Base-by-base conservation (phyloP, 2,113 vertebrate species). In the Cyanoderma ruficeps region DNA sequence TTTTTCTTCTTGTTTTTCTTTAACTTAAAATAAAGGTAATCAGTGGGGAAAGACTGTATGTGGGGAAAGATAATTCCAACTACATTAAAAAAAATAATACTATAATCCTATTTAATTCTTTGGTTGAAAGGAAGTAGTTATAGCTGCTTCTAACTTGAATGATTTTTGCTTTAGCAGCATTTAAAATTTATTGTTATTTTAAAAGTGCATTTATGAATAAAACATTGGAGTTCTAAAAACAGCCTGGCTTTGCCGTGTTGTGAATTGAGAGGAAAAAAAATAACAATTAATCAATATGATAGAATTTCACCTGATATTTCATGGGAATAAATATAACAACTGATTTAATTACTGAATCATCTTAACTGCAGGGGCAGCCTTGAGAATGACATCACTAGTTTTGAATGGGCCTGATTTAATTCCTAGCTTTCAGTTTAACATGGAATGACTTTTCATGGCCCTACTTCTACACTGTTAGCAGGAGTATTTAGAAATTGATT, bases 231-330 rank as follows among this genome's bases (percentile, higher is more conserved):
- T 61, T 71, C 71, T 92, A 72, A 83, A 93, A 90, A 25, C 31
- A 69, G 17, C 5, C 30, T 82, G 19, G 9, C 6, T 89, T 91
- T 82, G 18, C 37, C 61, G 39, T 53, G 11, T 14, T 82, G 19
- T 57, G 77, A 89, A 89, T 78, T 47, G 28, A 83, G 22, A 82
- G 49, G 33, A n/a, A 81, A 83, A 83, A 88, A 61, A 89, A 60
- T 55, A 85, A 53, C n/a, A 95, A 85, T 92, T 60, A 86, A 76
- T 39, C 7, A 2, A 41, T 61, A 72, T 69, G 59, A 53, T 50
- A 78, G 37, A 96, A 60, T 87, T 87, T 57, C 15, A 91, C 24
- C 12, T 92, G 35, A 61, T n/a, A 8, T 74, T 90, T 96, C 88
- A 93, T 60, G 52, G 47, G 42, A 21, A 64, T 92, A 87, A 93